phyloP scores from a whole-genome alignment of 2,797 vertebrate genomes.

The Tokudaia tokunoshimensis region DNA sequence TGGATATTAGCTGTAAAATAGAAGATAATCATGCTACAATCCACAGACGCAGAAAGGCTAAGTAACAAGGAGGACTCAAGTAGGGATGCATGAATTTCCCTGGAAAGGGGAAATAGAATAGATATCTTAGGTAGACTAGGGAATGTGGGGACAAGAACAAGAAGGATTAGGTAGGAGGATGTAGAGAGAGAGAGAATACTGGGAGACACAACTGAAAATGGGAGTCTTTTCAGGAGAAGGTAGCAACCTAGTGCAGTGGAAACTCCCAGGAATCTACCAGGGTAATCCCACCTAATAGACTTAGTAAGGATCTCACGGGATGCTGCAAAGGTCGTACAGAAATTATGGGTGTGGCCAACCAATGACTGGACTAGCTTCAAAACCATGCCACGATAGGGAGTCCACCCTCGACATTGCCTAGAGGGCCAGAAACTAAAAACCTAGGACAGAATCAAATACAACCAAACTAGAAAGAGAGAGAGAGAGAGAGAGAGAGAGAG shows the following conservation, averaged over 20 bases:
- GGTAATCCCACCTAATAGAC: no score
- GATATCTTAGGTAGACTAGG: neutral
- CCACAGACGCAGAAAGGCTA: neutral
- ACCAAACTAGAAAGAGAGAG: neutral
- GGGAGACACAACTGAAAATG: neutral
- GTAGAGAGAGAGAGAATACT: fast-evolving
- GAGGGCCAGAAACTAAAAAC: neutral
- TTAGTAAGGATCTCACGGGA: no score
- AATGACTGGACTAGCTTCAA: neutral
- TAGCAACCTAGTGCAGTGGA: neutral
- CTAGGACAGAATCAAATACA: neutral
- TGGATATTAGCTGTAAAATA: neutral
- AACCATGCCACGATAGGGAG: neutral
- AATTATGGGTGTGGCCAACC: neutral
- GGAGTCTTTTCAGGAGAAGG: neutral
- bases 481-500: fast-evolving
- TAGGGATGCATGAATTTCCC: neutral
- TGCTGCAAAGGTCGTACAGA: neutral
- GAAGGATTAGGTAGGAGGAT: neutral
- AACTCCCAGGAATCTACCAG: no score
- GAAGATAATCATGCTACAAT: neutral
- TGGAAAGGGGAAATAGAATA: neutral
- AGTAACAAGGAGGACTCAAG: neutral
- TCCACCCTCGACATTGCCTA: neutral
- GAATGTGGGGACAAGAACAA: neutral